Evolutionary conservation across 1,140 invertebrate species (phyloP), one percentile per base, ranked within the genome.

Genomic region (Meloidogyne floridensis): DNA sequence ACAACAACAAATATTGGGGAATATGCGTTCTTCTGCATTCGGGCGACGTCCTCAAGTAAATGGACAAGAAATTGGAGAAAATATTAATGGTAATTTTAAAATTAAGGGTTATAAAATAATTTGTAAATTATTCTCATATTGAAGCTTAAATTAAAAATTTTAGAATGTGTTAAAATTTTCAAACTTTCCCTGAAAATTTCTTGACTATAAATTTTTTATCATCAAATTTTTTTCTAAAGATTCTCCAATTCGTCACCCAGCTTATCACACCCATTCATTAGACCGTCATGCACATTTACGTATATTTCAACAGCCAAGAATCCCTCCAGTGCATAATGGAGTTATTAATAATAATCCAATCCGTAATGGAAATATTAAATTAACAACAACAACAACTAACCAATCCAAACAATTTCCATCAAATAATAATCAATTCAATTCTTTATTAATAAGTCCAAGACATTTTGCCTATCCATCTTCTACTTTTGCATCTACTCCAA

Each of bases 221-320:
- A 32, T 32, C 0, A 32, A 32, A 32, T 32, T 32, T 32, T 32
- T 76, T 11, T 47, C 4, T 3, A 18, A 76, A 56, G 9, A 53
- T 8, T 42, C 47, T 72, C n/a, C 59, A n/a, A 65, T 53, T 10
- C 79, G 71, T 53, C 80, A 80, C 53, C 75, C 81, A 11, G 82
- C 82, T 42, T 83, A 83, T 59, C 83, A 83, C 75, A 83, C 73
- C 13, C 82, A 83, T 42, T 83, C 82, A 47, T 54, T 83, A 56
- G 82, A 83, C 65, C 83, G 82, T 11, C 82, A 83, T 59, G 75
- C 71, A n/a, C 82, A 83, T 65, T 70, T 83, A 20, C 71, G 75
- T 32, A 75, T 84, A 13, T 70, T 77, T 80, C 83, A 18, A 54
- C 74, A 69, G 3, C 79, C 80, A 71, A 71, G 18, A 54, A 20